Conservation (phyloP, 2,113 vertebrate species). For the Dissostichus mawsoni region DNA sequence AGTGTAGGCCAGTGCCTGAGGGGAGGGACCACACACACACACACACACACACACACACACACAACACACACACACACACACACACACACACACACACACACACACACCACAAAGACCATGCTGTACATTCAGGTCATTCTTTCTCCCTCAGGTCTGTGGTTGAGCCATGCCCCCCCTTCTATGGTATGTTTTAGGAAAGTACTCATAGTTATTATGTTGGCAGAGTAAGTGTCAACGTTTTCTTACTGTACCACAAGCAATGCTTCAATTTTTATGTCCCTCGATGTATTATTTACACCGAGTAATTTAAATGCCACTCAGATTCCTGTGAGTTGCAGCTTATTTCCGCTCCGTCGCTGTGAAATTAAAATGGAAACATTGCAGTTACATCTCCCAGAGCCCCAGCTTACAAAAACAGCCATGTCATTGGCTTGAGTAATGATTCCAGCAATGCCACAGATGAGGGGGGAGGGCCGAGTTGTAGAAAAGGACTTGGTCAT, state of each 20-base stretch:
- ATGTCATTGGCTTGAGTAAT: constrained; percentile 48
- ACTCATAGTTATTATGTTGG: not conserved
- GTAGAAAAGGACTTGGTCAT: constrained; percentile 70
- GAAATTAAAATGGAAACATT: constrained; percentile 20
- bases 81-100: constrained; percentile 28
- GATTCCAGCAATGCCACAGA: constrained; percentile 26
- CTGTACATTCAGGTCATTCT: constrained; percentile 69
- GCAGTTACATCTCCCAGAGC: constrained; percentile 13
- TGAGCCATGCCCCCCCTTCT: constrained; percentile 48
- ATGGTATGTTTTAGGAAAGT: constrained; percentile 5
- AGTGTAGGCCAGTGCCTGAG: constrained; percentile 45
- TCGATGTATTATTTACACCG: not conserved
- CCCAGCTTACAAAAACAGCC: constrained; percentile 30
- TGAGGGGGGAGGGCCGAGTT: constrained; percentile 8
- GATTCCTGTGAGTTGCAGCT: constrained; percentile 2
- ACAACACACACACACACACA: constrained; percentile 35
- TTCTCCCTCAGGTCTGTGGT: constrained; percentile 52
- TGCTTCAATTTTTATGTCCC: too few species aligned
- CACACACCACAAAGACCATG: constrained; percentile 17
- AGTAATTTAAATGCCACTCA: constrained; percentile 11
- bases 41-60: constrained; percentile 35
- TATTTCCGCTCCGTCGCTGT: not conserved
- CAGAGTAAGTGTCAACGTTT: not conserved
- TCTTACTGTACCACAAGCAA: not conserved
- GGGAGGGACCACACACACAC: constrained; percentile 56